A percentile compares a stretch with the other conserved stretches of the same genome.
Evolutionary conservation across 2,113 vertebrate genomes (phyloP).

Genomic region (Neofelis nebulosa): DNA sequence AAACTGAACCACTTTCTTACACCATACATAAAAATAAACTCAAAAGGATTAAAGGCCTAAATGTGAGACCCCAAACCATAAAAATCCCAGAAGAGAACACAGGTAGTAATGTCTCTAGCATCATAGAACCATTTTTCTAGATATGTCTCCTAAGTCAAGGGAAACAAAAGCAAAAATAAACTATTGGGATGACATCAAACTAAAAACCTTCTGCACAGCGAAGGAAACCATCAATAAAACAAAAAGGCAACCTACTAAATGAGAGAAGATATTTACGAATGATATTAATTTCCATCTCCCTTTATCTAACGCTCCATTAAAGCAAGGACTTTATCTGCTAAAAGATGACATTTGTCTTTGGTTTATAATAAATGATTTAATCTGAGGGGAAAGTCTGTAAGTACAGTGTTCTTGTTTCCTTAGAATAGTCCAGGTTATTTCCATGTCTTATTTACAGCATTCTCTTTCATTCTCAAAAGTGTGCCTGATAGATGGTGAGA

Average conservation of each 20-base stretch:
- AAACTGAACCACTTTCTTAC: background rate
- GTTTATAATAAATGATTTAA: background rate
- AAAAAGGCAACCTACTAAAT: background rate
- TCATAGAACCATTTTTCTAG: background rate
- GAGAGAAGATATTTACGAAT: background rate
- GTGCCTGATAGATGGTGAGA: background rate
- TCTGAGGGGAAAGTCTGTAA: background rate
- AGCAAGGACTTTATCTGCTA: background rate
- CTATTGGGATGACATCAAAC: background rate
- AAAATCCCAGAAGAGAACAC: background rate
- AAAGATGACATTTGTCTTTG: background rate
- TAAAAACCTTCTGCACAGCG: background rate
- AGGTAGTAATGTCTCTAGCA: background rate
- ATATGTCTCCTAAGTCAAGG: background rate
- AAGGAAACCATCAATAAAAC: background rate
- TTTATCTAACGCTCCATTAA: background rate
- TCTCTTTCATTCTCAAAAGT: background rate
- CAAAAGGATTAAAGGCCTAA: background rate
- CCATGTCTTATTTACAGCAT: background rate
- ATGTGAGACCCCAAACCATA: background rate
- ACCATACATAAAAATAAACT: background rate
- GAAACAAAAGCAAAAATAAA: background rate
- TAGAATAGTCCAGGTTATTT: background rate
- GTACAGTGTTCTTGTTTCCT: background rate
- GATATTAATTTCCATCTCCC: background rate